phyloP scores from a whole-genome alignment of 2,113 vertebrate genomes.

The Lepus timidus region DNA sequence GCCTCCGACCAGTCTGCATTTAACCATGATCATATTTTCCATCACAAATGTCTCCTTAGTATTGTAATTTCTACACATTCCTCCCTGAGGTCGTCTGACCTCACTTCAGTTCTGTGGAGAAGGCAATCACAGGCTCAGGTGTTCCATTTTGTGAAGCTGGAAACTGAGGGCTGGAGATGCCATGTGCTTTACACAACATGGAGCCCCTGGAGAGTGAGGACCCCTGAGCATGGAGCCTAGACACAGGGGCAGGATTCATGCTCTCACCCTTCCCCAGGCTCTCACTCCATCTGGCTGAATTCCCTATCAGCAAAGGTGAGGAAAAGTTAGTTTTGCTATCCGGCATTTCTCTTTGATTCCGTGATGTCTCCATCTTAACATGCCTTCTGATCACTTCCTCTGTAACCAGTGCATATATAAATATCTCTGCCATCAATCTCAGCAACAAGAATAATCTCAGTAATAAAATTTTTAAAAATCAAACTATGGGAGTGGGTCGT shows the following conservation, averaged over 20 bases:
- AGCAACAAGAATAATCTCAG: not conserved
- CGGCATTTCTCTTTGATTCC: not conserved
- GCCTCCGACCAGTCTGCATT: not conserved
- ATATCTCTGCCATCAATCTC: not conserved
- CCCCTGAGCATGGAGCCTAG: not conserved
- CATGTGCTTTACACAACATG: not conserved
- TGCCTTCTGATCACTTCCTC: not conserved
- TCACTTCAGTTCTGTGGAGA: not conserved
- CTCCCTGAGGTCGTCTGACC: not conserved
- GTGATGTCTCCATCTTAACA: not conserved
- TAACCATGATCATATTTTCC: not conserved
- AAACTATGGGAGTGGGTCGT: not conserved
- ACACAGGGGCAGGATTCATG: not conserved
- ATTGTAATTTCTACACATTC: not conserved
- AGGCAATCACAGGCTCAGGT: not conserved
- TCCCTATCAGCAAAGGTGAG: not conserved
- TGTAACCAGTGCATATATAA: not conserved
- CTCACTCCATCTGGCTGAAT: not conserved
- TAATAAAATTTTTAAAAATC: not conserved
- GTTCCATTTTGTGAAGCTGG: not conserved
- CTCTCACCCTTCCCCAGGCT: fast-evolving
- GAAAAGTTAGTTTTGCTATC: not conserved
- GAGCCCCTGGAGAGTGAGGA: not conserved
- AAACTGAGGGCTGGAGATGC: not conserved
- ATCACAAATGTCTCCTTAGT: not conserved